Percentiles rank a stretch among this genome's conserved stretches.
Conservation (phyloP, 1,140 invertebrate genomes). For the Panagrolaimus sp. region DNA sequence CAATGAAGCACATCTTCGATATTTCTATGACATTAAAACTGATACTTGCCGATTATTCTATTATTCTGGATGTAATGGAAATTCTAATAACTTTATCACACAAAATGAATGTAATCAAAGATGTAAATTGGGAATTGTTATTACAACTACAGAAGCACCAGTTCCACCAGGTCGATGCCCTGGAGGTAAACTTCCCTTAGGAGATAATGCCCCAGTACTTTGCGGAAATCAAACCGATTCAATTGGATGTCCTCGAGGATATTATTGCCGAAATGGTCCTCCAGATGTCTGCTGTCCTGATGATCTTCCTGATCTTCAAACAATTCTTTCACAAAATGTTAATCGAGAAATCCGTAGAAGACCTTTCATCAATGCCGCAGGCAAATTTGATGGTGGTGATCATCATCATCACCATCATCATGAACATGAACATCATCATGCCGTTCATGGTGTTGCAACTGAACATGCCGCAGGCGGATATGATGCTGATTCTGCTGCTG, state of each 20-base stretch:
- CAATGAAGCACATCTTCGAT: slow-evolving; percentile 48
- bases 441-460: not conserved
- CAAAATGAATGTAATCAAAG: slow-evolving; percentile 72
- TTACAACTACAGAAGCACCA: slow-evolving; percentile 48
- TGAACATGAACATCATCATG: slow-evolving; percentile 18
- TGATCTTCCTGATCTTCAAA: slow-evolving; percentile 17
- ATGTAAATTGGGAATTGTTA: slow-evolving; percentile 63
- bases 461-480: slow-evolving; percentile 8
- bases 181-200: slow-evolving; percentile 44
- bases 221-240: slow-evolving; percentile 57
- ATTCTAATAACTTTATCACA: slow-evolving; percentile 61
- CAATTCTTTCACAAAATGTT: slow-evolving; percentile 19
- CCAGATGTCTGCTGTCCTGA: slow-evolving; percentile 56
- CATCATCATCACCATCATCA: slow-evolving; percentile 27
- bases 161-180: slow-evolving; percentile 45
- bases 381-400: slow-evolving; percentile 24
- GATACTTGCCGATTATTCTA: slow-evolving; percentile 57
- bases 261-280: slow-evolving; percentile 52
- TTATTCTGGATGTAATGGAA: slow-evolving; percentile 55
- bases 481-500: slow-evolving; percentile 7
- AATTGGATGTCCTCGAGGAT: slow-evolving; percentile 56
- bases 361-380: slow-evolving; percentile 39
- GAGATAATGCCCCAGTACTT: slow-evolving; percentile 53
- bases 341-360: slow-evolving; percentile 38
- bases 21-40: slow-evolving; percentile 51